Conservation (phyloP, 2,113 vertebrate species). For the Pteropus alecto region DNA sequence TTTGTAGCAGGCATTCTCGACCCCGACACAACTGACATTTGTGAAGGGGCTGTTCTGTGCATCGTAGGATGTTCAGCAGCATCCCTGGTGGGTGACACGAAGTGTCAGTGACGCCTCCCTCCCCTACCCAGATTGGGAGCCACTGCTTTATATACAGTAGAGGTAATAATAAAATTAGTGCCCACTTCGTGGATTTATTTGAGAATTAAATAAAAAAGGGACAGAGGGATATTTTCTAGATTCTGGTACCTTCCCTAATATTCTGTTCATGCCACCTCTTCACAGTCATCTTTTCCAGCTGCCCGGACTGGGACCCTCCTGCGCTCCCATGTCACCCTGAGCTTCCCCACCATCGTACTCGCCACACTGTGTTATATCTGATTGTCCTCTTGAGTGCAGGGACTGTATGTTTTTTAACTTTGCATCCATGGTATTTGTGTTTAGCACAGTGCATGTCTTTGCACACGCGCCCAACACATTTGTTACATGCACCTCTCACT, state of each 20-base stretch:
- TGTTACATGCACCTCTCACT: not conserved
- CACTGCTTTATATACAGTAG: not conserved
- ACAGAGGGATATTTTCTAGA: not conserved
- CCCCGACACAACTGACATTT: fast-evolving
- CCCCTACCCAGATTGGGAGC: not conserved
- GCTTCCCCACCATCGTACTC: fast-evolving
- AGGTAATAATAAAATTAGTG: not conserved
- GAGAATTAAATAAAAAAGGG: not conserved
- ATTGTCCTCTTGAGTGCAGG: not conserved
- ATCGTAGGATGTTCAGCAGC: not conserved
- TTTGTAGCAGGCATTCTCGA: not conserved
- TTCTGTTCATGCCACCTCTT: not conserved
- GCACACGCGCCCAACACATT: not conserved
- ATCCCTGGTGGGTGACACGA: not conserved
- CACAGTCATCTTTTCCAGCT: not conserved
- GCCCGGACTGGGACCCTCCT: too few species aligned
- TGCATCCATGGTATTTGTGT: not conserved
- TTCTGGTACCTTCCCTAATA: not conserved
- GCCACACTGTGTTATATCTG: not conserved
- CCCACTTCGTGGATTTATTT: not conserved
- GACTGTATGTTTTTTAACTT: not conserved
- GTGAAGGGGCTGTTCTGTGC: not conserved
- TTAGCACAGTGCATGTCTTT: not conserved
- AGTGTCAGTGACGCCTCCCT: not conserved
- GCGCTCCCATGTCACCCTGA: fast-evolving